A percentile compares a stretch with the other conserved stretches of the same genome.
phyloP scores from a whole-genome alignment of 2,888 invertebrate genomes.

The Acronicta psi region DNA sequence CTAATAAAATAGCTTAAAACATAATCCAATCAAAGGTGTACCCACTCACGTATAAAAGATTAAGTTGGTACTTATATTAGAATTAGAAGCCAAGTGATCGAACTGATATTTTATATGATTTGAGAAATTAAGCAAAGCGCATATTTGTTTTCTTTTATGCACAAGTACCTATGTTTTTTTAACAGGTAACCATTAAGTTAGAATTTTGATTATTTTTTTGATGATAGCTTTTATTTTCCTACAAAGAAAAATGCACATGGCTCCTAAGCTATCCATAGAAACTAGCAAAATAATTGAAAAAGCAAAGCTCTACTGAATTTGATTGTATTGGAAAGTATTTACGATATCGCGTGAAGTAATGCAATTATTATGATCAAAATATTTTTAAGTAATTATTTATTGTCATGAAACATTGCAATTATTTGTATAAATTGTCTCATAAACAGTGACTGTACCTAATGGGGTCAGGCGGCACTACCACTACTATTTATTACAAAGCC shows the following conservation, averaged over 20 bases:
- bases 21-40: constrained; percentile 32
- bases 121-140: too few species aligned
- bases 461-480: neutral
- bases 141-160: too few species aligned
- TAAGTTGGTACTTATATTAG: too few species aligned
- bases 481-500: neutral
- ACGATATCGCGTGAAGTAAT: constrained; percentile 30
- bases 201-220: too few species aligned
- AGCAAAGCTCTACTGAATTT: too few species aligned
- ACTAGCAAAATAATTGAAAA: neutral
- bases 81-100: too few species aligned
- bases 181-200: too few species aligned
- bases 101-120: too few species aligned
- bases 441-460: neutral
- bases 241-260: too few species aligned
- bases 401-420: constrained; percentile 20
- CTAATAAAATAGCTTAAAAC: constrained; percentile 20
- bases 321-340: neutral
- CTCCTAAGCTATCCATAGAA: too few species aligned
- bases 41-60: constrained; percentile 9
- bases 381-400: constrained; percentile 4
- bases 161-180: too few species aligned
- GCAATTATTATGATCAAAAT: constrained; percentile 12
- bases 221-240: too few species aligned
- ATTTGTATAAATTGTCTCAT: constrained; percentile 7